Base-by-base conservation (phyloP, 2,888 invertebrate species). In the Eupithecia tripunctaria region DNA sequence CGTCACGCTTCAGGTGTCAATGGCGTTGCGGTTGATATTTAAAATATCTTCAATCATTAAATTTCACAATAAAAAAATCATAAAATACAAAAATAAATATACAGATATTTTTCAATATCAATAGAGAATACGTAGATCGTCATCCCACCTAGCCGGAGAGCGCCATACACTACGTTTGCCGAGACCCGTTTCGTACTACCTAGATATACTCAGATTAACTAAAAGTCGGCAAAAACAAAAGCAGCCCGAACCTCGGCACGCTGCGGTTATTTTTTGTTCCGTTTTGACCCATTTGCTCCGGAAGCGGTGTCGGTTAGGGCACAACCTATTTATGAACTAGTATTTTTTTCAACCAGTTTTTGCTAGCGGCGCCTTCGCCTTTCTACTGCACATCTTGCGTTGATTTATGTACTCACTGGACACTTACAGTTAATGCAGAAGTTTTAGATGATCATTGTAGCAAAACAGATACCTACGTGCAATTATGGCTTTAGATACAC, bases 201-300 rank as follows among this genome's bases (percentile, higher is more conserved):
- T 56, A 25, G 21, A 25, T 21, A 1, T 56, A 56, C 1, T 25
- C 18, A 36, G 62, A n/a, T 12, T 18, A 29, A 18, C 29, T 36
- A 32, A 51, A n/a, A 18, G 67, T 41, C 62, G 56, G 56, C 51
- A 62, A 51, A 27, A 67, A 71, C 60, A 75, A 76, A 78, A 76
- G 71, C 60, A 60, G 66, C 25, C 68, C 56, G 66, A 66, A 12
- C 70, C 70, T 27, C 66, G 69, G 73, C 68, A 66, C 62, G 77
- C 78, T 75, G 64, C 78, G 75, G 14, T 59, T 76, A 81, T 66
- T 86, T 87, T 87, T 85, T 83, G 81, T 73, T 76, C 77, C 82
- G 85, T 83, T 79, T 80, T 84, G 89, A 83, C 82, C 85, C 89
- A 91, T 91, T 91, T 89, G 80, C 76, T 71, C 87, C 88, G 90